These are phyloP conservation scores for Ectemnius cavifrons DNA, from an alignment of 2,888 invertebrate genomes.

Conservation along the genomic window DNA sequence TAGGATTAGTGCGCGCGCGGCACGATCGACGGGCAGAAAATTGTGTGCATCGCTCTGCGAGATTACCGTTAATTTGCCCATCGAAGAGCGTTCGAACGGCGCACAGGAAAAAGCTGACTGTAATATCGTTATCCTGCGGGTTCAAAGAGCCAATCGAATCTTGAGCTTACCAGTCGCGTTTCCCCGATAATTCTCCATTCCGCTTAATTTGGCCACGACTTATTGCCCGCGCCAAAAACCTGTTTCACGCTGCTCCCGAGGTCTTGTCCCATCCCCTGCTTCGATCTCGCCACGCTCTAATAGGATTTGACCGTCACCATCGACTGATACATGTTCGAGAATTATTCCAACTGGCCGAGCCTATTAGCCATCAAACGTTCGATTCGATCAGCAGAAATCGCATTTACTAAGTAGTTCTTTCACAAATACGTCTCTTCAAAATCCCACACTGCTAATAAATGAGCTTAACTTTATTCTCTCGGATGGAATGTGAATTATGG, in stretches of 20 bases:
- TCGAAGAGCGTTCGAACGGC: neutral
- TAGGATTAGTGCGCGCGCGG: neutral
- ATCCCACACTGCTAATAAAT: no score
- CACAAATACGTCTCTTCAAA: no score
- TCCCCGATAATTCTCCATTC: constrained; percentile 50
- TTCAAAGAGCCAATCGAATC: constrained; percentile 38
- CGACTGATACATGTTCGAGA: constrained; percentile 43
- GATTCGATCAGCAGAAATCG: no score
- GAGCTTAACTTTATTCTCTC: no score
- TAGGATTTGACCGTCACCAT: constrained; percentile 44
- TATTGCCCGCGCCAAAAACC: constrained; percentile 49
- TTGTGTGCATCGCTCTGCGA: neutral
- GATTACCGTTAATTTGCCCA: constrained; percentile 5
- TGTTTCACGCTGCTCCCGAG: constrained; percentile 34
- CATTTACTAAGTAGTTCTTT: no score
- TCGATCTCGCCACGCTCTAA: constrained; percentile 18
- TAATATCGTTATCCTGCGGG: constrained; percentile 1
- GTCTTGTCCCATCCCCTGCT: neutral
- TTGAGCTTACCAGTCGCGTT: constrained; percentile 45
- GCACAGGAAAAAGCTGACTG: neutral
- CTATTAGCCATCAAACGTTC: constrained; percentile 31
- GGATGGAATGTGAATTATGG: no score
- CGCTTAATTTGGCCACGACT: constrained; percentile 53
- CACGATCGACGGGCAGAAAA: neutral
- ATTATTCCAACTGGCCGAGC: constrained; percentile 42